Conservation (phyloP, 2,113 vertebrate genomes). For the Psilopsiagon aymara region DNA sequence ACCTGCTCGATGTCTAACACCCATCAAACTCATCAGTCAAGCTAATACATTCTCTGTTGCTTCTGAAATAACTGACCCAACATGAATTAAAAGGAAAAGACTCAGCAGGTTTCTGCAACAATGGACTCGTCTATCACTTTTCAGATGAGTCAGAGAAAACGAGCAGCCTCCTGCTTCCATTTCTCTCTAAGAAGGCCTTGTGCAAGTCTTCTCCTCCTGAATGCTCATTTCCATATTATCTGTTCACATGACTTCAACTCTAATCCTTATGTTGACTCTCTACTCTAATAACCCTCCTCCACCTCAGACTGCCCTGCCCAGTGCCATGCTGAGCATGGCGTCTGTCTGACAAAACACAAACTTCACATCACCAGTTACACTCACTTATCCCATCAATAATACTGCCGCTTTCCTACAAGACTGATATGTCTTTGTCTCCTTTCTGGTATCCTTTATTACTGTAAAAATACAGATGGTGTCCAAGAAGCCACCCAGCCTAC, state of each 20-base stretch:
- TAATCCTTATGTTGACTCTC: not conserved
- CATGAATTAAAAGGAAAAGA: not conserved
- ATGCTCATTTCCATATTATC: not conserved
- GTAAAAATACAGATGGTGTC: not conserved
- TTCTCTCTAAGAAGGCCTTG: not conserved
- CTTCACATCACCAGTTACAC: not conserved
- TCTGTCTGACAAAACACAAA: not conserved
- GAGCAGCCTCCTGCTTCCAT: not conserved
- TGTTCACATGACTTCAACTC: not conserved
- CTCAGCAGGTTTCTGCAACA: not conserved
- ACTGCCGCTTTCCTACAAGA: not conserved
- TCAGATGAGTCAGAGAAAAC: not conserved
- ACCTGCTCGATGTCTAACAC: not conserved
- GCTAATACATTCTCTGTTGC: not conserved
- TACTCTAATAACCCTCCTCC: not conserved
- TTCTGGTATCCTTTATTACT: not conserved
- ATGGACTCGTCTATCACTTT: not conserved
- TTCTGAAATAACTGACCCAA: not conserved
- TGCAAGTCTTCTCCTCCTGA: not conserved
- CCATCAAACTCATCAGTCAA: not conserved
- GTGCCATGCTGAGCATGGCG: accelerated
- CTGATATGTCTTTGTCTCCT: not conserved
- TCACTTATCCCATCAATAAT: not conserved
- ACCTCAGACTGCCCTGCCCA: not conserved
- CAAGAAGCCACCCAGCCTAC: not conserved